These are phyloP conservation scores for Pelecanoides urinatrix DNA, from an alignment of 2,113 vertebrate genomes.

Conservation along the genomic window DNA sequence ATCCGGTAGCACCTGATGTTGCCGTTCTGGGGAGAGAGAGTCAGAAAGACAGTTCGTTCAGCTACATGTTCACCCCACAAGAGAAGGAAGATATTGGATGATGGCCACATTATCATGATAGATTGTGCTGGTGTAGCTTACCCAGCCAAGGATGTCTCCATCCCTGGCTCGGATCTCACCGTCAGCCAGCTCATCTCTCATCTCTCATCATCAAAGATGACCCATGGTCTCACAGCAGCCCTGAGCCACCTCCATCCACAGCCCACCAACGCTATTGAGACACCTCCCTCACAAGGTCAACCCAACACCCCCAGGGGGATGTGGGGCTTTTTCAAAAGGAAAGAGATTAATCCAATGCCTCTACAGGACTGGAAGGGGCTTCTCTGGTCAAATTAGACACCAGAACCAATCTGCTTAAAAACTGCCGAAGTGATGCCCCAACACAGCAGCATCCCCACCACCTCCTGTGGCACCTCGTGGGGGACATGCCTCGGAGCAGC, in stretches of 20 bases:
- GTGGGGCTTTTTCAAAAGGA: neutral
- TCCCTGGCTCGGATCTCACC: neutral
- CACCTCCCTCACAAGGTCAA: neutral
- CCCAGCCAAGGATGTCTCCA: neutral
- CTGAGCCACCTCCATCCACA: neutral
- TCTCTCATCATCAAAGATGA: neutral
- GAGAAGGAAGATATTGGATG: neutral
- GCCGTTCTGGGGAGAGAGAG: conserved; percentile 70
- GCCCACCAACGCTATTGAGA: rapidly evolving
- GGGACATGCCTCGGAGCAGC: conserved; percentile 84
- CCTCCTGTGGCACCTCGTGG: rapidly evolving
- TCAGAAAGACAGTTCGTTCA: rapidly evolving
- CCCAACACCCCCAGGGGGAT: neutral
- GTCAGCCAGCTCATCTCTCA: neutral
- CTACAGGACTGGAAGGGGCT: neutral
- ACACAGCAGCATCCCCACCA: neutral
- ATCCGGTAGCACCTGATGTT: conserved; percentile 89
- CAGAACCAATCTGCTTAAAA: neutral
- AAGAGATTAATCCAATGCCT: rapidly evolving
- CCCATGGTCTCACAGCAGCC: rapidly evolving
- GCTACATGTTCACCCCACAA: rapidly evolving
- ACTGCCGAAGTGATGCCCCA: rapidly evolving
- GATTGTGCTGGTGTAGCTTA: neutral
- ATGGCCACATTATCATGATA: rapidly evolving
- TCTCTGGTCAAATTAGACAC: neutral